A percentile compares a stretch with the other conserved stretches of the same genome.
phyloP scores from a whole-genome alignment of 2,888 invertebrate genomes.

The Biston stratarius region DNA sequence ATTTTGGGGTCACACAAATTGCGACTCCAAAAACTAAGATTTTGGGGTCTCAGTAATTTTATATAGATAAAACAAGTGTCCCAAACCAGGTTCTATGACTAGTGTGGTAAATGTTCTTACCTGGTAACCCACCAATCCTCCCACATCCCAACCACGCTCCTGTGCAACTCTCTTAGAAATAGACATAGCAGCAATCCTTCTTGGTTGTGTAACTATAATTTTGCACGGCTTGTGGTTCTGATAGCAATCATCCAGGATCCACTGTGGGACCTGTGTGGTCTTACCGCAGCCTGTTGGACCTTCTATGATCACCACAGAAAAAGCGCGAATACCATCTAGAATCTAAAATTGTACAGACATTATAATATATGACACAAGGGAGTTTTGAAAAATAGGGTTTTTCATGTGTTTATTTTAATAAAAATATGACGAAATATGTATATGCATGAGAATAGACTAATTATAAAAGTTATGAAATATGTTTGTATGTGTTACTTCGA shows the following conservation, averaged over 20 bases:
- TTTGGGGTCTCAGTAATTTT: too few relatives aligned
- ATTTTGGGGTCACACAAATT: too few relatives aligned
- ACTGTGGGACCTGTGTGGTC: slow-evolving; percentile 95
- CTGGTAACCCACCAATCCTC: slow-evolving; percentile 95
- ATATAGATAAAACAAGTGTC: too few relatives aligned
- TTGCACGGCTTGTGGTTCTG: slow-evolving; percentile 90
- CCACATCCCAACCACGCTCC: slow-evolving; percentile 94
- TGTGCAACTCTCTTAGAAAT: slow-evolving; percentile 94
- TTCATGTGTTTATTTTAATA: too few relatives aligned
- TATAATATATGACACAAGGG: too few relatives aligned
- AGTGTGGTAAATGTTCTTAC: slow-evolving; percentile 73
- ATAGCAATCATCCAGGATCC: slow-evolving; percentile 93
- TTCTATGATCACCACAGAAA: slow-evolving; percentile 93
- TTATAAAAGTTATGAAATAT: too few relatives aligned
- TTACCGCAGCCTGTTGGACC: slow-evolving; percentile 98
- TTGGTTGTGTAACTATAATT: slow-evolving; percentile 96
- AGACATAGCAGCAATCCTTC: slow-evolving; percentile 96
- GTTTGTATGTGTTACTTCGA: too few relatives aligned
- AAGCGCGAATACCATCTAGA: slow-evolving; percentile 88
- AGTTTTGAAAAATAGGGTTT: too few relatives aligned
- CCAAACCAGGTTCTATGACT: too few relatives aligned
- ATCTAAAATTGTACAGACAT: slow-evolving; percentile 83
- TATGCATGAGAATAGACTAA: too few relatives aligned
- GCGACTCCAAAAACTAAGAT: too few relatives aligned
- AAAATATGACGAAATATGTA: too few relatives aligned